Evolutionary conservation across 2,888 invertebrate genomes (phyloP).

Genomic region (Morpho deidamia): DNA sequence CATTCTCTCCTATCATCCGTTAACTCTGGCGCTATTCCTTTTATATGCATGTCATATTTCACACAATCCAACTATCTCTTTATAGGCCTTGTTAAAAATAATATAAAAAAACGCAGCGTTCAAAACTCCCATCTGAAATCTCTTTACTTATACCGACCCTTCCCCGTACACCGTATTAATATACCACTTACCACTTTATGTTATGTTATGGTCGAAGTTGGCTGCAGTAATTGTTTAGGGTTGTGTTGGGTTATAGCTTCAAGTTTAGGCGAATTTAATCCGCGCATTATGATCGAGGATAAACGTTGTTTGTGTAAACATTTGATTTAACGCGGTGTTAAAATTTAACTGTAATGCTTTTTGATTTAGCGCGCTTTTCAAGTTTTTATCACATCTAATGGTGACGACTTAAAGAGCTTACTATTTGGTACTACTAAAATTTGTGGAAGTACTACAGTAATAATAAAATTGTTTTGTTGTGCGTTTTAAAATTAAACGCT

Average conservation of each 20-base stretch:
- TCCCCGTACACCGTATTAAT: conserved; percentile 37
- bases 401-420: too few relatives aligned
- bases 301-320: conserved; percentile 5
- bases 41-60: too few relatives aligned
- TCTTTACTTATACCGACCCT: conserved; percentile 25
- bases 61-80: too few relatives aligned
- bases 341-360: background rate
- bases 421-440: too few relatives aligned
- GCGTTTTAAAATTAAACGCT: too few relatives aligned
- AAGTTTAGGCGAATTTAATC: conserved; percentile 45
- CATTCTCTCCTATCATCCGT: too few relatives aligned
- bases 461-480: too few relatives aligned
- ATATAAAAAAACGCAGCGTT: conserved; percentile 10
- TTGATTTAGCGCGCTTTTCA: too few relatives aligned
- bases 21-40: too few relatives aligned
- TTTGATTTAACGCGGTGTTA: conserved; percentile 8
- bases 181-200: conserved; percentile 62
- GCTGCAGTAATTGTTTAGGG: conserved; percentile 69
- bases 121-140: conserved; percentile 8
- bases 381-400: too few relatives aligned
- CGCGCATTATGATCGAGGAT: conserved; percentile 28
- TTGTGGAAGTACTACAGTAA: too few relatives aligned
- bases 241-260: conserved; percentile 49
- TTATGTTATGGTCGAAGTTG: conserved; percentile 47
- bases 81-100: too few relatives aligned